Evolutionary conservation across 2,888 invertebrate species (phyloP), one percentile per base, ranked within the genome.

Genomic region (Nemotelus nigrinus): DNA sequence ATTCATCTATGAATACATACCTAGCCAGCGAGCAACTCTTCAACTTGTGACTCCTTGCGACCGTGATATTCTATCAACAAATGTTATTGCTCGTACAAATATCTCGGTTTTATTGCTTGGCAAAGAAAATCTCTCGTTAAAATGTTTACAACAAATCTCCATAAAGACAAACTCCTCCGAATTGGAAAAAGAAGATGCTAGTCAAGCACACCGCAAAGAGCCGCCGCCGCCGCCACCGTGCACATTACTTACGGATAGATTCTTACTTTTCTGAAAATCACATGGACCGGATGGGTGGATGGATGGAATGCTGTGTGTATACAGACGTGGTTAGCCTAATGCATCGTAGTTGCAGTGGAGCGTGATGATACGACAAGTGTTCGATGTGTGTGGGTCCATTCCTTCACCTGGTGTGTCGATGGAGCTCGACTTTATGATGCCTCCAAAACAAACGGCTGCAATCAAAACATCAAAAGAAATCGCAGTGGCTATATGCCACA

Each of bases 81-180:
- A 76, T 76, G 76, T 76, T 78, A 64, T 78, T 78, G 64, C 71
- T 67, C 76, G 76, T 68, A 64, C 78, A 70, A 71, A 78, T 76
- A 72, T 72, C 65, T 58, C 8, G 70, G 25, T 71, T 75, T 64
- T 76, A 78, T 68, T 50, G 53, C 76, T 64, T 53, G 58, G 25
- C 25, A 44, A 76, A 57, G 71, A 75, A 75, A 78, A 70, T 55
- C 70, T 78, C 48, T 58, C 72, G 72, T 72, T 72, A 58, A 72
- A 72, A 58, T 72, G 72, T 72, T 72, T 72, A 72, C 72, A 72
- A 53, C 53, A 41, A 6, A 60, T 45, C 41, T 72, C 43, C 68
- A 41, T 44, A 41, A 53, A 39, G 25, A 39, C 58, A 25, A 25
- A 58, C 45, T 63, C 41, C 57, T 67, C 48, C 3, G 7, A 67